phyloP scores from a whole-genome alignment of 2,888 invertebrate species.

The Bellardia bayeri region DNA sequence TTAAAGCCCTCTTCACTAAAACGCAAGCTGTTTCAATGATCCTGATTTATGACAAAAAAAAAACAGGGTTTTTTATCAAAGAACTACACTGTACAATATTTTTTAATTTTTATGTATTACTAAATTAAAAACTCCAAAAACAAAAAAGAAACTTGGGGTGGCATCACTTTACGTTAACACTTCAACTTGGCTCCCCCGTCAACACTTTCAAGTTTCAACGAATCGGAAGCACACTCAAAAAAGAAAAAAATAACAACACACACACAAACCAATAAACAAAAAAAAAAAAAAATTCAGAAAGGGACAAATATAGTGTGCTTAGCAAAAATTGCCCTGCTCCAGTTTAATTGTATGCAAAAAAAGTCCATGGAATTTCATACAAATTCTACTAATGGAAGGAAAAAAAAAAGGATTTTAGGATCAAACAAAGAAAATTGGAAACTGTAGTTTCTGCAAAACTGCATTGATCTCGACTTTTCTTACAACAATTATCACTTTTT shows the following conservation, averaged over 20 bases:
- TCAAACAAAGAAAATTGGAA: constrained; percentile 18
- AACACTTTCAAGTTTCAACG: neutral
- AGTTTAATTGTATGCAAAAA: constrained; percentile 64
- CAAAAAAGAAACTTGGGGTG: constrained; percentile 11
- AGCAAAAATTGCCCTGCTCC: constrained; percentile 55
- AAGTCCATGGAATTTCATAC: constrained; percentile 49
- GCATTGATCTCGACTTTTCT: neutral
- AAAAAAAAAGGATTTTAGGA: constrained; percentile 9
- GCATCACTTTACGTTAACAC: constrained; percentile 30
- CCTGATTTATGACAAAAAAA: too few relatives aligned
- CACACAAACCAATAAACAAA: constrained; percentile 17
- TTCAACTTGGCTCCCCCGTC: constrained; percentile 4
- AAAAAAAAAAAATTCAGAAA: constrained; percentile 48
- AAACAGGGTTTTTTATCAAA: too few relatives aligned
- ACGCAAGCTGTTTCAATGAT: too few relatives aligned
- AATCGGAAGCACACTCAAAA: constrained; percentile 32
- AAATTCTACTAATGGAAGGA: constrained; percentile 36
- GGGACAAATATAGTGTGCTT: constrained; percentile 47
- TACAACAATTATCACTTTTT: constrained; percentile 1
- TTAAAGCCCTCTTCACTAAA: too few relatives aligned
- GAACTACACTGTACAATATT: too few relatives aligned
- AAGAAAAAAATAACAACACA: constrained; percentile 34
- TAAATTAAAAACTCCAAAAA: neutral
- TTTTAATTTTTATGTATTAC: neutral
- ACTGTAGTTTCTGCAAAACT: neutral